Conservation (phyloP, 2,797 vertebrate genomes). For the Clarias fuscus region DNA sequence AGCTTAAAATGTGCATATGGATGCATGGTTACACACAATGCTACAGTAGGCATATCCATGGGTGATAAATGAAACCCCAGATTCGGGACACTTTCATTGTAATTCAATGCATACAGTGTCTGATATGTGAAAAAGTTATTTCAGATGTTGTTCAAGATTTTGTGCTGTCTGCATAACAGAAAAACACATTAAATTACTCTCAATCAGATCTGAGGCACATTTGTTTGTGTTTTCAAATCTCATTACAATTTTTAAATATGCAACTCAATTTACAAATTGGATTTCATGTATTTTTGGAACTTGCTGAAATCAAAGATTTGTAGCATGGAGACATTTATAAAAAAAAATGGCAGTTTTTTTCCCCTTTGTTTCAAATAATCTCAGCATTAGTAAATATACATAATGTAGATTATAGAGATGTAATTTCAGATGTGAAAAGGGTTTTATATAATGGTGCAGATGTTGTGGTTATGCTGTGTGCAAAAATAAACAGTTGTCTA, state of each 20-base stretch:
- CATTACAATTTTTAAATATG: neutral
- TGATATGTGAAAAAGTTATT: neutral
- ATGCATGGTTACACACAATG: neutral
- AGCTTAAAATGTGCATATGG: neutral
- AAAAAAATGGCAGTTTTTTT: neutral
- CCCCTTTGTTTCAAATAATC: neutral
- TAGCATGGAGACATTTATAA: neutral
- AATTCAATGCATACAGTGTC: neutral
- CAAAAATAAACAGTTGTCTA: neutral
- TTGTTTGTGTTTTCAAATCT: neutral
- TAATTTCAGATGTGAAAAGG: neutral
- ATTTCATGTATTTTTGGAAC: slow-evolving; percentile 1
- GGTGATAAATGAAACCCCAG: slow-evolving; percentile 6
- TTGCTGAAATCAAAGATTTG: slow-evolving; percentile 15
- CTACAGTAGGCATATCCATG: neutral
- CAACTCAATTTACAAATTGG: neutral
- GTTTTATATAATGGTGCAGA: neutral
- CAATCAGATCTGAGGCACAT: slow-evolving; percentile 1
- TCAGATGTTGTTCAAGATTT: neutral
- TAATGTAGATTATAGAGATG: neutral
- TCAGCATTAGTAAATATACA: neutral
- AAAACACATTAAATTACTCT: neutral
- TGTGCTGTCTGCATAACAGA: neutral
- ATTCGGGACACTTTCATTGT: neutral
- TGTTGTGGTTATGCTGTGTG: neutral